Conservation (phyloP, 2,113 vertebrate species). For the Sterrhoptilus dennistouni region DNA sequence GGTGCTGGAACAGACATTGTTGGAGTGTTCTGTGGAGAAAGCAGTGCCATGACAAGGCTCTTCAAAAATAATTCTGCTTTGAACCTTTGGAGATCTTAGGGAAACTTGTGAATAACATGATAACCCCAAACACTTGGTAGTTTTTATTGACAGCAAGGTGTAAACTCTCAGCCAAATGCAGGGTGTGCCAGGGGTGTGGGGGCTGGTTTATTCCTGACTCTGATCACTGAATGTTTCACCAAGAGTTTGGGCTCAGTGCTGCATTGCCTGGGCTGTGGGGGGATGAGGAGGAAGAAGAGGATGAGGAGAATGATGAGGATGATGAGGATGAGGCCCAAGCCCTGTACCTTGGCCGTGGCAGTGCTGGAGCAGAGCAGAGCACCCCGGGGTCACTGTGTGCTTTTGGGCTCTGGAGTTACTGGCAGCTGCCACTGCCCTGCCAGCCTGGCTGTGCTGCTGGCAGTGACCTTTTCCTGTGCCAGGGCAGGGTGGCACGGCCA, state of each 20-base stretch:
- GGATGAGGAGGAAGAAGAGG: accelerated
- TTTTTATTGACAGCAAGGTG: not conserved
- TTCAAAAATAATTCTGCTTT: not conserved
- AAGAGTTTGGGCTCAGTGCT: not conserved
- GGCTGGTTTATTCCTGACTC: not conserved
- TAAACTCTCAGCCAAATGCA: not conserved
- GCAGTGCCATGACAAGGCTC: accelerated
- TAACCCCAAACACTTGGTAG: too few relatives aligned
- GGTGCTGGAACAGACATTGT: not conserved
- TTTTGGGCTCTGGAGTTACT: conserved; percentile 80
- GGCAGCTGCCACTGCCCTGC: conserved; percentile 84
- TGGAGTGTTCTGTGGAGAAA: not conserved
- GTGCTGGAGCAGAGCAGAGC: not conserved
- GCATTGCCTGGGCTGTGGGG: not conserved
- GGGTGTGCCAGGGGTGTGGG: not conserved
- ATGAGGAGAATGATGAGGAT: accelerated
- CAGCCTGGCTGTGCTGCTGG: conserved; percentile 81
- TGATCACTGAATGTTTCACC: accelerated
- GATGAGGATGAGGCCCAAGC: conserved; percentile 35
- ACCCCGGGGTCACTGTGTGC: conserved; percentile 82
- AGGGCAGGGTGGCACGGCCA: not conserved
- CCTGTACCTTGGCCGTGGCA: conserved; percentile 49
- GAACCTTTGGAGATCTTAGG: accelerated
- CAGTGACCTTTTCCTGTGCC: conserved; percentile 86
- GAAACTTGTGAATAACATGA: not conserved